Percentiles rank a stretch among this genome's conserved stretches.
Evolutionary conservation across 30 jellyfish, hydroid and myxozoan genomes (phyloP).

Genomic region (Turritopsis dohrnii): DNA sequence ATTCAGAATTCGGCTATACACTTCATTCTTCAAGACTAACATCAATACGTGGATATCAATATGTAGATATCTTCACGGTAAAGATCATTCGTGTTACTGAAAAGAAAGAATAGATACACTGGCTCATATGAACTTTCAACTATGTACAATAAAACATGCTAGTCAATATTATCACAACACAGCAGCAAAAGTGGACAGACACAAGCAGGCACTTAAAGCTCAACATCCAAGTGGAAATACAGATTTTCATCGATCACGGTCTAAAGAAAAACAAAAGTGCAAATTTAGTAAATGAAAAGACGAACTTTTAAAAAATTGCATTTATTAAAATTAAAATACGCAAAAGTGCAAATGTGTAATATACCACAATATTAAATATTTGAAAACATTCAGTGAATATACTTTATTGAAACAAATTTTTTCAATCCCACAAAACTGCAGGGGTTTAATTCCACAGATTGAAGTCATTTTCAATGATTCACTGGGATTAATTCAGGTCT

Average conservation of each 20-base stretch:
- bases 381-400: no score
- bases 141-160: neutral
- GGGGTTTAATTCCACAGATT: no score
- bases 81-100: neutral
- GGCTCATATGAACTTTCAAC: neutral
- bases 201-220: neutral
- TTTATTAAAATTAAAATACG: no score
- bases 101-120: neutral
- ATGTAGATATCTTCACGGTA: neutral
- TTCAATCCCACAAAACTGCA: no score
- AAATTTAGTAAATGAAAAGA: no score
- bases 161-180: neutral
- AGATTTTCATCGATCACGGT: neutral
- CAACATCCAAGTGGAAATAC: neutral
- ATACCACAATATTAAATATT: no score
- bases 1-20: neutral
- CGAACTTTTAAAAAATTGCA: no score
- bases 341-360: no score
- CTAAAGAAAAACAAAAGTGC: neutral
- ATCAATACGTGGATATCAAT: neutral
- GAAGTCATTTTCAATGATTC: no score
- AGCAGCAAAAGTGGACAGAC: neutral
- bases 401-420: no score
- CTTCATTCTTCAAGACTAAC: neutral
- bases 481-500: no score